These are phyloP conservation scores for Melanotus villosus DNA, from an alignment of 2,888 invertebrate genomes.

Conservation along the genomic window DNA sequence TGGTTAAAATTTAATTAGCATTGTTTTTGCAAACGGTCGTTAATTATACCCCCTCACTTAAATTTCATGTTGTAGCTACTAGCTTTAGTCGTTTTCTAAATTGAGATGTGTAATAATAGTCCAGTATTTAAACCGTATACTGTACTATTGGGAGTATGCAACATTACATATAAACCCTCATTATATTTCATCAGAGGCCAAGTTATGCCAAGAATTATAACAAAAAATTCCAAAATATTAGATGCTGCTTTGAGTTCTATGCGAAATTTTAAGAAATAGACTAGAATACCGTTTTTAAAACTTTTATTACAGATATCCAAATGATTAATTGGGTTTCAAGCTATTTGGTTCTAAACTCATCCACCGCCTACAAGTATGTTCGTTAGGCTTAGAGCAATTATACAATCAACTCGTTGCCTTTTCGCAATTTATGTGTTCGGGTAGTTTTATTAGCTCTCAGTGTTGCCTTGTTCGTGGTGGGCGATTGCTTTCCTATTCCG, in stretches of 20 bases:
- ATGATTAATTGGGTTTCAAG: too few relatives aligned
- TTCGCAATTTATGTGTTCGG: slow-evolving; percentile 16
- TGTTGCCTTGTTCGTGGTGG: background rate
- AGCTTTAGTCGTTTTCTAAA: background rate
- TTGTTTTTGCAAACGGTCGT: background rate
- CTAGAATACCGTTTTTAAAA: too few relatives aligned
- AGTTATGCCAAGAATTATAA: too few relatives aligned
- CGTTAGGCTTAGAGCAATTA: slow-evolving; percentile 7
- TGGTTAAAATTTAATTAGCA: background rate
- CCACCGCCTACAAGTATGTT: too few relatives aligned
- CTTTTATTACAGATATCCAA: too few relatives aligned
- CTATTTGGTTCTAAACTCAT: too few relatives aligned
- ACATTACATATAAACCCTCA: background rate
- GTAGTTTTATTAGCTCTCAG: slow-evolving; percentile 19
- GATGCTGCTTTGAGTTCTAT: too few relatives aligned
- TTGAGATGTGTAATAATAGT: background rate
- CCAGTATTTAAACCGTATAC: background rate
- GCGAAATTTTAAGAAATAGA: too few relatives aligned
- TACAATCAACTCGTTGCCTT: slow-evolving; percentile 1
- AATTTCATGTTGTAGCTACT: background rate
- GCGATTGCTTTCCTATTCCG: slow-evolving; percentile 2
- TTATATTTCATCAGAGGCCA: too few relatives aligned
- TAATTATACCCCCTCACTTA: background rate
- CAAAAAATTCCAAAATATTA: too few relatives aligned
- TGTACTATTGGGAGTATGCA: background rate